Conservation (phyloP, 2,113 vertebrate genomes). For the Lycaon pictus region DNA sequence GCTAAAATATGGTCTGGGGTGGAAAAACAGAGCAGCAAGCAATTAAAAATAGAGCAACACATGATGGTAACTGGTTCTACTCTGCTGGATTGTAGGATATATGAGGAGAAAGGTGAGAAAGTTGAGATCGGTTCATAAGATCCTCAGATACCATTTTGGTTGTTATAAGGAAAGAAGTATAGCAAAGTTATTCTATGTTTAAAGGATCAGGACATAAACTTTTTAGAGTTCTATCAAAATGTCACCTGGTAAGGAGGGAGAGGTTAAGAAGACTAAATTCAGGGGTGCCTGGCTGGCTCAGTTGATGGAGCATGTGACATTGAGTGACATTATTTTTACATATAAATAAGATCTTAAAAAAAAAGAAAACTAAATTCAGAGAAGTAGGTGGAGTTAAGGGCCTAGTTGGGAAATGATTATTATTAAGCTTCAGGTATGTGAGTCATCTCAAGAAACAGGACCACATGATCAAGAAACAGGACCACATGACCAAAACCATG, state of each 20-base stretch:
- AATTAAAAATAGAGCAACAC: background rate
- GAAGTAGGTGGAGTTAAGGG: background rate
- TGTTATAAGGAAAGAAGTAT: background rate
- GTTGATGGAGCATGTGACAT: background rate
- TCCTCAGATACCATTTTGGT: background rate
- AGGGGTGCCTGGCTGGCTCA: background rate
- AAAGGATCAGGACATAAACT: background rate
- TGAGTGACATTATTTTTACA: background rate
- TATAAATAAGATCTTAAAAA: background rate
- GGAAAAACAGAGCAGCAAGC: background rate
- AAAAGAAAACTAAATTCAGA: background rate
- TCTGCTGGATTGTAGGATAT: background rate
- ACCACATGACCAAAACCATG: background rate
- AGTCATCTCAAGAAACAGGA: background rate
- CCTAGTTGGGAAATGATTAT: background rate
- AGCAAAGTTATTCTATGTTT: background rate
- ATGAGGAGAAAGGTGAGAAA: background rate
- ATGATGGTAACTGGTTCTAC: background rate
- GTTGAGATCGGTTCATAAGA: background rate
- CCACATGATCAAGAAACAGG: background rate
- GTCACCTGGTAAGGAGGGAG: background rate
- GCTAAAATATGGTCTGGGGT: background rate
- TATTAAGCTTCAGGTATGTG: background rate
- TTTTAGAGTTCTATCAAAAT: background rate
- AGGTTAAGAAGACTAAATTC: background rate